These are phyloP conservation scores for Cyprinodon diabolis DNA, from an alignment of 2,797 vertebrate species.

Conservation along the genomic window DNA sequence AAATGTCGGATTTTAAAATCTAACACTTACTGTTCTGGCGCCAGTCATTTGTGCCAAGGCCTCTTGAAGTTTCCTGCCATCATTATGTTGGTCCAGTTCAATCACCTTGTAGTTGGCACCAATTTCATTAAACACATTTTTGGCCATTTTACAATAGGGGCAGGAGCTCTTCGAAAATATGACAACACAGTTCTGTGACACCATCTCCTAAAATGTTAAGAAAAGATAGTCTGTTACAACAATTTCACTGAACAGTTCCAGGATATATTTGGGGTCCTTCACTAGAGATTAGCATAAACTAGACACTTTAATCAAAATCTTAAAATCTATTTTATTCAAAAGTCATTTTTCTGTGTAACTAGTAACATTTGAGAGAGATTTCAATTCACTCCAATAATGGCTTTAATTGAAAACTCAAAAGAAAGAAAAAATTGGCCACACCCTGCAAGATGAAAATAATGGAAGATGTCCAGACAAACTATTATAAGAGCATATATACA, in stretches of 20 bases:
- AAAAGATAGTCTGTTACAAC: not conserved
- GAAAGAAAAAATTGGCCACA: not conserved
- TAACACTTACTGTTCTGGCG: conserved; percentile 85
- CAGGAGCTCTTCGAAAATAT: conserved; percentile 98
- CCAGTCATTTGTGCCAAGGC: conserved; percentile 89
- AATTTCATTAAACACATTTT: conserved; percentile 90
- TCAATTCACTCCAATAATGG: not conserved
- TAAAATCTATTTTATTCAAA: not conserved
- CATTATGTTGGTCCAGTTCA: conserved; percentile 88
- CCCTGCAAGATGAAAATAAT: not conserved
- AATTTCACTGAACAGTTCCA: not conserved
- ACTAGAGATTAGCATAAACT: not conserved
- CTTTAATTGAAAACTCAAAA: not conserved
- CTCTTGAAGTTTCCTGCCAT: conserved; percentile 88
- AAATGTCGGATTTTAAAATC: not conserved
- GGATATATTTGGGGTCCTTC: not conserved
- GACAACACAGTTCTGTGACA: conserved; percentile 93
- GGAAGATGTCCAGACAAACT: not conserved
- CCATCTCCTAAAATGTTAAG: conserved; percentile 81
- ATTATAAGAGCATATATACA: not conserved
- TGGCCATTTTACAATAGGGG: conserved; percentile 92
- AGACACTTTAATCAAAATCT: not conserved
- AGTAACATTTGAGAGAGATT: not conserved
- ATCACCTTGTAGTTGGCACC: conserved; percentile 88
- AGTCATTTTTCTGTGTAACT: not conserved